phyloP scores from a whole-genome alignment of 1,140 invertebrate species.

The Polypedilum pembai region DNA sequence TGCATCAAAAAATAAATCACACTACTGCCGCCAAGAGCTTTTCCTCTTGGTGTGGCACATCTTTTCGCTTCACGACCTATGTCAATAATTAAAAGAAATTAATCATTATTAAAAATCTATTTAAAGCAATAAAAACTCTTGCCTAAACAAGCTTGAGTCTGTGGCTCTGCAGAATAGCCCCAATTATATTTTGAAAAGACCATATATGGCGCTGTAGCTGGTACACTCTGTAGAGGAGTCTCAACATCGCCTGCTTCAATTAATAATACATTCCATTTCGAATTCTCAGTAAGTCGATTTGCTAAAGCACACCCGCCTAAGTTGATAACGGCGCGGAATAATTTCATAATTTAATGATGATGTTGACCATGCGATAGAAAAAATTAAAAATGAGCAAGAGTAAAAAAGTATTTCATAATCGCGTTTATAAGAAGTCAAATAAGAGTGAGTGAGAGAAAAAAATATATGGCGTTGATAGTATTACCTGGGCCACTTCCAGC shows the following conservation, averaged over 20 bases:
- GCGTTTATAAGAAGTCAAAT: no score
- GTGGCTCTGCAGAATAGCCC: neutral
- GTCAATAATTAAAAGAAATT: constrained; percentile 33
- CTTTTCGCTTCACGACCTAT: constrained; percentile 48
- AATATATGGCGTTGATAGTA: neutral
- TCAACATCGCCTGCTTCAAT: constrained; percentile 15
- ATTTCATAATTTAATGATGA: constrained; percentile 18
- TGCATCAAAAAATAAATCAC: constrained; percentile 87
- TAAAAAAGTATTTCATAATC: no score
- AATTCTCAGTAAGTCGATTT: constrained; percentile 15
- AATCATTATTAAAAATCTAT: neutral
- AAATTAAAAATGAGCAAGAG: neutral
- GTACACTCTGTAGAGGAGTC: neutral
- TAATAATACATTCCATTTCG: constrained; percentile 22
- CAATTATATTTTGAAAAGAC: neutral
- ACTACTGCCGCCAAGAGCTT: constrained; percentile 63
- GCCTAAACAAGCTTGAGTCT: neutral
- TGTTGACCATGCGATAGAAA: neutral
- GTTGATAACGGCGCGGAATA: neutral
- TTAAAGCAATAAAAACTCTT: constrained; percentile 32
- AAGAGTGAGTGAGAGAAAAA: no score
- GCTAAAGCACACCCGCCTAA: neutral
- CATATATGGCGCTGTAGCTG: constrained; percentile 13
- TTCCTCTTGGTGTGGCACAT: constrained; percentile 55
- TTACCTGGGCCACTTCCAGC: constrained; percentile 16